Base-by-base conservation (phyloP, 2,113 vertebrate genomes). In the Electrona antarctica region DNA sequence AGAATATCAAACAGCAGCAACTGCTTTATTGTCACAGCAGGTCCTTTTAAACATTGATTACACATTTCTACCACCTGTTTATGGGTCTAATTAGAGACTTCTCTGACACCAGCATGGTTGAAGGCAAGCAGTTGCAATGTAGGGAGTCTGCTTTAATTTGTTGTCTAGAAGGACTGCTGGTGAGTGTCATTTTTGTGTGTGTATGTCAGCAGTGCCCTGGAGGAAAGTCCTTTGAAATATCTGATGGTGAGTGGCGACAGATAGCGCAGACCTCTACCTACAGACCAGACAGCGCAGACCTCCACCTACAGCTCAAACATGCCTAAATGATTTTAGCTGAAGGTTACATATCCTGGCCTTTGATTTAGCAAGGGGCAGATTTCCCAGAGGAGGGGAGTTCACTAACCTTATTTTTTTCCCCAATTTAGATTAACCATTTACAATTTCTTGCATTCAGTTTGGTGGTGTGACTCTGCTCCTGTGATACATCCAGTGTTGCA, bases 291-390 rank as follows among this genome's bases (percentile, higher is more conserved):
- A 21, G 21, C 21, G 21, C 21, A 21, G 21, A 21, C 21, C 21
- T 21, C 21, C 21, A 21, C 21, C 21, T 21, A 21, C 21, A 21
- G 21, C 21, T 21, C 21, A n/a, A 86, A 88, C 75, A 2, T 74
- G 73, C 81, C 80, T 68, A 81, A 84, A 87, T 85, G 81, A 88
- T 85, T 85, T 82, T 73, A 76, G 85, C 86, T 82, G 82, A 13
- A 75, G 84, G 84, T 88, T 77, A 88, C 84, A 84, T 89, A 92
- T 82, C 82, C 78, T 68, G 28, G 69, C 67, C 82, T 90, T 78
- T 89, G 89, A 91, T 91, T 87, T 87, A 87, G 78, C 83, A 66
- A 77, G 50, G 65, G 81, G 73, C 64, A 89, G 86, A 89, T 91
- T 89, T 88, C 86, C 76, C 85, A 69, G 66, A 33, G 82, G 85